phyloP scores from a whole-genome alignment of 2,888 invertebrate species.

The Rutpela maculata region DNA sequence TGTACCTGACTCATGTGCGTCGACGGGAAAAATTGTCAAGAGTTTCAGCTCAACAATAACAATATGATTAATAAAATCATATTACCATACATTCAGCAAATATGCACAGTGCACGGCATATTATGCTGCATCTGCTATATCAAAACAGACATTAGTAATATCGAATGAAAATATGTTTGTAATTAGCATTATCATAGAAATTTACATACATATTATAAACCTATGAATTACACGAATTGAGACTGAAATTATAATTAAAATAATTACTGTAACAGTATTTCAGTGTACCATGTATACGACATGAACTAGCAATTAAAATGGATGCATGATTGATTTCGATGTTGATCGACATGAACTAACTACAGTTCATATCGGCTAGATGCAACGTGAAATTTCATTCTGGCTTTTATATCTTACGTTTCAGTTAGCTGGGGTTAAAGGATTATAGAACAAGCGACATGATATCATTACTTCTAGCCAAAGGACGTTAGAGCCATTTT shows the following conservation, averaged over 20 bases:
- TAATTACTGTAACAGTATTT: not conserved
- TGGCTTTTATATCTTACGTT: not conserved
- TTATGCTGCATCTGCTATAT: not conserved
- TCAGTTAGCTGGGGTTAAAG: not conserved
- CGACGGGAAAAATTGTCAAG: too few relatives aligned
- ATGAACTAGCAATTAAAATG: not conserved
- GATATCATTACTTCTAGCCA: not conserved
- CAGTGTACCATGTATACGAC: not conserved
- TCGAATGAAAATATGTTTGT: not conserved
- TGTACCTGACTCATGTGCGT: too few relatives aligned
- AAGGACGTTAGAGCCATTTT: too few relatives aligned
- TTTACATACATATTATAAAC: not conserved
- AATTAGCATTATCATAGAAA: not conserved
- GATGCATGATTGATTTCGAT: not conserved
- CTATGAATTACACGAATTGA: not conserved
- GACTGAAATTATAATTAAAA: not conserved
- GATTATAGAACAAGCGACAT: not conserved
- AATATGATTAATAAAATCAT: too few relatives aligned
- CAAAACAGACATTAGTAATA: not conserved
- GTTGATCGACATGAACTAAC: not conserved
- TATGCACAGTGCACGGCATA: too few relatives aligned
- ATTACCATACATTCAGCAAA: too few relatives aligned
- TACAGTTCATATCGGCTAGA: too few relatives aligned
- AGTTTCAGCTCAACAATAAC: too few relatives aligned
- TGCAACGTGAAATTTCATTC: not conserved